phyloP scores from a whole-genome alignment of 2,797 vertebrate species.

The Pachyuromys duprasi region DNA sequence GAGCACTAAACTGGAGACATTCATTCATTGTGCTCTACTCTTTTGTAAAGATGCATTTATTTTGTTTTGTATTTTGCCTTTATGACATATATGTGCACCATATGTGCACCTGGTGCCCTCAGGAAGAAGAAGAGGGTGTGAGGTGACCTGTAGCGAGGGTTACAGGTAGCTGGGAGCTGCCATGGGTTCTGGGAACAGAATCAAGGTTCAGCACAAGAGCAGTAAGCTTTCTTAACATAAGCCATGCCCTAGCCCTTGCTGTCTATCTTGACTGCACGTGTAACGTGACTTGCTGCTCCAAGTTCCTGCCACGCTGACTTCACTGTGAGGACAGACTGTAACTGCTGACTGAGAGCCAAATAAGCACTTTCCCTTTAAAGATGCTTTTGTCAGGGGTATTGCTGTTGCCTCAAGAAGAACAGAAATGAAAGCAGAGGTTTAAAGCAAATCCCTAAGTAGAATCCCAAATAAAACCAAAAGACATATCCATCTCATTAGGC shows the following conservation, averaged over 20 bases:
- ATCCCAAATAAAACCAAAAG: neutral
- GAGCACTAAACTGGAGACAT: neutral
- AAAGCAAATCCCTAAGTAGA: neutral
- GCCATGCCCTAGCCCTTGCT: no score
- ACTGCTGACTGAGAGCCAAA: no score
- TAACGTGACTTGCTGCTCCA: no score
- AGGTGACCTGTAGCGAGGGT: neutral
- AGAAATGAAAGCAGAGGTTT: neutral
- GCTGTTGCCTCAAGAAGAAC: neutral
- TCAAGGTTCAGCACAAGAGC: neutral
- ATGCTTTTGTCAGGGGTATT: no score
- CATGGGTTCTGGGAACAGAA: neutral
- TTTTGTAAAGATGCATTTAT: neutral
- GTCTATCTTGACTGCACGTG: no score
- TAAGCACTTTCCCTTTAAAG: no score
- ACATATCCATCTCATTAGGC: neutral
- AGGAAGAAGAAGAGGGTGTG: neutral
- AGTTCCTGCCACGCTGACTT: no score
- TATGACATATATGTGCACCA: neutral
- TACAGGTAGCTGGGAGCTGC: neutral
- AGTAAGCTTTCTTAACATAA: neutral
- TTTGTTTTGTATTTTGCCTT: neutral
- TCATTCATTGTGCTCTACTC: neutral
- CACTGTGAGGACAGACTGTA: no score
- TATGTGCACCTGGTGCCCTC: neutral